Evolutionary conservation across 2,888 invertebrate genomes (phyloP), one percentile per base, ranked within the genome.

Genomic region (Oscheius myriophilus): DNA sequence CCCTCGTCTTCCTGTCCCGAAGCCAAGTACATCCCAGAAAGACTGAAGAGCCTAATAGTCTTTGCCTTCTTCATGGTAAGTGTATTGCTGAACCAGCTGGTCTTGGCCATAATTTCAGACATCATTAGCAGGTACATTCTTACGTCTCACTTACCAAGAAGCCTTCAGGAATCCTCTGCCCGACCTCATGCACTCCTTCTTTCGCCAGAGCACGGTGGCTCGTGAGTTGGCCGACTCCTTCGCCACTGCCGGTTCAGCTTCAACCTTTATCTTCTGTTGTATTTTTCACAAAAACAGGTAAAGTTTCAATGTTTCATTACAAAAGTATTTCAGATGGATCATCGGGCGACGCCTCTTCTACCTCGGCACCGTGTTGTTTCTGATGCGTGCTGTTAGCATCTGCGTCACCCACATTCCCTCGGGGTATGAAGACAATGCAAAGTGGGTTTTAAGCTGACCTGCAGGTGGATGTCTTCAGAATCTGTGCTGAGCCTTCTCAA

Each of bases 41-140:
- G 54, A n/a, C 16, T 25, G 14, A 65, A 65, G 51, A 65, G 55
- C 16, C 1, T 65, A 9, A 46, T 55, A 1, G 45, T 55, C 33
- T 65, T 65, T 14, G 39, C 41, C 23, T 55, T 65, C 57, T 65
- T 54, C 55, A 9, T 55, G 14, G 12, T 21, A 7, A 55, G 45
- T 16, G 43, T 63, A 12, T 25, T 65, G 23, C 46, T 65, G 12
- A 65, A 65, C 21, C 64, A 64, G 16, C 21, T 64, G 41, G 54
- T 45, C 3, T 42, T 64, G 23, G 64, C 64, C 55, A 55, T 65
- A 33, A 51, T 65, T 46, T 55, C 55, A 3, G 65, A 65, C 23
- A 65, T 65, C 39, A 65, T 65, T 39, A 57, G 65, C 18, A 53
- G 65, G 53, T 53, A 53, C 33, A n/a, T n/a, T n/a, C n/a, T n/a